A percentile compares a stretch with the other conserved stretches of the same genome.
These are phyloP conservation scores for Myiotriccus ornatus DNA, from an alignment of 2,797 vertebrate species.

Conservation along the genomic window DNA sequence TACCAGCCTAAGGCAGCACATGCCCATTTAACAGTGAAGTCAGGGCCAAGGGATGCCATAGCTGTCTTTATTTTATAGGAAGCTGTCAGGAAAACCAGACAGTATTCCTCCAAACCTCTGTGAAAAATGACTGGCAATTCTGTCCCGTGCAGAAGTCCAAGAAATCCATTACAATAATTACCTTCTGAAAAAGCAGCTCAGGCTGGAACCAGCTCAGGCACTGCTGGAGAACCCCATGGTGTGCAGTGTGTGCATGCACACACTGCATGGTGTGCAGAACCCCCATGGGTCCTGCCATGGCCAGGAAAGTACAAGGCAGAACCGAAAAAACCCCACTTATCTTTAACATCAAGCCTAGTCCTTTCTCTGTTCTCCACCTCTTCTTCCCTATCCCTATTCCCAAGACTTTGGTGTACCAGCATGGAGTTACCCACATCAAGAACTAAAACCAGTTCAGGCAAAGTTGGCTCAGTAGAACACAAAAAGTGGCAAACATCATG, in stretches of 20 bases:
- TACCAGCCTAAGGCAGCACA: background rate
- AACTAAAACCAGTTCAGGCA: slow-evolving; percentile 16
- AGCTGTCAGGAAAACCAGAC: background rate
- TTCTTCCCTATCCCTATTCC: background rate
- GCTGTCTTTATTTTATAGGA: background rate
- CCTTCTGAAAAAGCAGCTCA: slow-evolving; percentile 5
- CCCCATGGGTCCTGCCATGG: too few species aligned
- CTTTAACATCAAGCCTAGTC: background rate
- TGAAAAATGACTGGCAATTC: background rate
- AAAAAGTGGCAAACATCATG: background rate
- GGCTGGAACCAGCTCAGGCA: slow-evolving; percentile 18
- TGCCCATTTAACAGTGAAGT: background rate
- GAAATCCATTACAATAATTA: background rate
- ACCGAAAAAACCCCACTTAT: background rate
- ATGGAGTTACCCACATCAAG: background rate
- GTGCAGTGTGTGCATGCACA: too few species aligned
- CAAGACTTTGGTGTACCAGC: background rate
- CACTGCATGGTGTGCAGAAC: too few species aligned
- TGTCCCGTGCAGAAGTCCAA: background rate
- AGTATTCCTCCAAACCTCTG: background rate
- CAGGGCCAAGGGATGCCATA: background rate
- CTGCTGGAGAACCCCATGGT: background rate
- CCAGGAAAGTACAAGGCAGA: background rate
- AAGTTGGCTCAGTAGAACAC: background rate
- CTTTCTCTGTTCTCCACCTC: slow-evolving; percentile 7